A percentile compares a stretch with the other conserved stretches of the same genome.
Evolutionary conservation across 2,113 vertebrate species (phyloP).

Genomic region (Syrmaticus mikado): DNA sequence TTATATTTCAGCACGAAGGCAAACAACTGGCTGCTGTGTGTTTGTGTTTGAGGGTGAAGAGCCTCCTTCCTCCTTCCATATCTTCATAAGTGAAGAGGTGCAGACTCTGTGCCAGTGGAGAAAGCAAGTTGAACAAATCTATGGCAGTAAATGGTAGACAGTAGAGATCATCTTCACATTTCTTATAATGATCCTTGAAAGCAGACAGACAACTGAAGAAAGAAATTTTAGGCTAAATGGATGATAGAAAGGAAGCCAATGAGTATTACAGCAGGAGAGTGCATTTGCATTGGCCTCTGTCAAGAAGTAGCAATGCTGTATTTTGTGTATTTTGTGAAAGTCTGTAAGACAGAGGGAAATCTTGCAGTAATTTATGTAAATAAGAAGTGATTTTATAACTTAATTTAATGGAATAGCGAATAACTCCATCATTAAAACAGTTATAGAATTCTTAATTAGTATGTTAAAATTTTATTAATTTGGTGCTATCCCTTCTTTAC

Average conservation of each 20-base stretch:
- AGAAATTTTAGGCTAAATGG: conserved; percentile 13
- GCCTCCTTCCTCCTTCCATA: not conserved
- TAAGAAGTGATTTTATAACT: not conserved
- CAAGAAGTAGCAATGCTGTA: not conserved
- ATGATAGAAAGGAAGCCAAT: not conserved
- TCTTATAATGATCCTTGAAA: not conserved
- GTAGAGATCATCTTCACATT: not conserved
- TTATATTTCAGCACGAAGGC: not conserved
- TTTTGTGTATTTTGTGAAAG: not conserved
- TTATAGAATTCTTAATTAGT: not conserved
- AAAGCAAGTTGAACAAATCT: not conserved
- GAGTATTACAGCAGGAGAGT: not conserved
- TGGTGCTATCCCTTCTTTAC: not conserved
- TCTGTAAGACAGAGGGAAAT: not conserved
- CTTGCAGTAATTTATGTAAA: not conserved
- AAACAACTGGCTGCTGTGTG: not conserved
- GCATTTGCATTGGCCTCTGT: not conserved
- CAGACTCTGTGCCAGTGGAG: not conserved
- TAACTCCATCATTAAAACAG: not conserved
- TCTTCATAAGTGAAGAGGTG: not conserved
- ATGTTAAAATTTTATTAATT: not conserved
- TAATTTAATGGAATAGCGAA: not conserved
- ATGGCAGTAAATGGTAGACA: not conserved
- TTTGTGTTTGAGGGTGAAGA: not conserved
- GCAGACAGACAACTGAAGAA: not conserved